Base-by-base conservation (phyloP, 2,797 vertebrate species). In the Oreochromis grahami region DNA sequence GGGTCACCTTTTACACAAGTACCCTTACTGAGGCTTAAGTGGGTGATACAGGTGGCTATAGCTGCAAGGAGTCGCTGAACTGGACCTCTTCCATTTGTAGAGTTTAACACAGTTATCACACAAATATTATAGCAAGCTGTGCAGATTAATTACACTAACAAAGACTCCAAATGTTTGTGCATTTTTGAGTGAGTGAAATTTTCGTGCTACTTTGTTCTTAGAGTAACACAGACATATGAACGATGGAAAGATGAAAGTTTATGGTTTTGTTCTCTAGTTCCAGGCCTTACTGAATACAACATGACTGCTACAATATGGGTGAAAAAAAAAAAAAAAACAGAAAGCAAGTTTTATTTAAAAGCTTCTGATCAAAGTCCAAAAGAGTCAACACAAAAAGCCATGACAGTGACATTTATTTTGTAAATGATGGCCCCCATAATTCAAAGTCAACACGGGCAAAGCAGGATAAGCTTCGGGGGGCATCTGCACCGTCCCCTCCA, bases 361-460 rank as follows among this genome's bases (percentile, higher is more conserved):
- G 32, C 9, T 63, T 63, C 24, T 0, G n/a, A 68, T 14, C 0
- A 38, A 68, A 43, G 63, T 24, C 63, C 7, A 1, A 41, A 41
- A 41, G 5, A 41, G n/a, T 0, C 7, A 24, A 68, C 13, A 41
- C n/a, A 68, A 68, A 41, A 41, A 68, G 1, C 12, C 12, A 41
- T 5, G 7, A 13, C 12, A 41, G n/a, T 24, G 63, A 60, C 17
- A 12, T 34, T 2, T 34, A 60, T 7, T 60, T 60, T 60, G 58
- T 36, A 60, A 60, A 60, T 60, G 32, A 60, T 0, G 9, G 9
- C 0, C 2, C 29, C 17, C 6, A 0, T 34, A 60, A 34, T 60
- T 14, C 21, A 41, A 41, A 0, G 1, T 0, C 63, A 43, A 68
- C 5, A 68, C 5, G 5, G 3, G 2, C 13, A 68, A 68, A 68